Base-by-base conservation (phyloP, 2,797 vertebrate species). In the Columba guinea region DNA sequence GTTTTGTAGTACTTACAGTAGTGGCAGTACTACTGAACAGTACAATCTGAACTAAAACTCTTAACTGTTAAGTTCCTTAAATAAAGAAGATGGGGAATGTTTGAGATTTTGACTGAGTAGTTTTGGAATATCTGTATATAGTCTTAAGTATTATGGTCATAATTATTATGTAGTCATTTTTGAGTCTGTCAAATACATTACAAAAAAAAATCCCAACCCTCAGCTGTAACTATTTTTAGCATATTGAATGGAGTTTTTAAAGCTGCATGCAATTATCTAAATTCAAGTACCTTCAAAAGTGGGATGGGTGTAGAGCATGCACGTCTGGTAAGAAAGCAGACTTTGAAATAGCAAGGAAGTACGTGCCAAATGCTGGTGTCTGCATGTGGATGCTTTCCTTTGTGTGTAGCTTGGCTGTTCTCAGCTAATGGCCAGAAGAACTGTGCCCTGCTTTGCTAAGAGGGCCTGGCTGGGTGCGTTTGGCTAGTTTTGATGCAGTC, bases 41-140 rank as follows among this genome's bases (percentile, higher is more conserved):
- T n/a, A n/a, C n/a, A 92, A 93, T 92, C 87, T 88, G 63, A 93
- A 35, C 30, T 90, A 68, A 90, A 84, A 82, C 84, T 70, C 78
- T 44, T 48, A 63, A 82, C 48, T 74, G 39, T 94, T 94, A 89
- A 94, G 70, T 53, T 65, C 27, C 68, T 95, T 94, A 81, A 90
- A 87, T 84, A 70, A 78, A 35, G 70, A 63, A 83, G 58, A n/a
- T 64, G 46, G 37, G 16, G 28, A 12, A 6, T 35, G 3, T 48
- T 87, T 30, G 56, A 60, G 55, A 49, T 53, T 87, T 77, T 90
- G 52, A 58, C 44, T 53, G 69, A 65, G 37, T 71, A 71, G 26
- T 85, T 73, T 34, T 77, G 65, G 55, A 48, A 11, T 94, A 76
- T 78, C 34, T 91, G 64, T 65, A 18, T 84, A 59, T 35, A 69